Evolutionary conservation across 1,140 invertebrate species (phyloP).

Genomic region (Euura saliciscinereae): DNA sequence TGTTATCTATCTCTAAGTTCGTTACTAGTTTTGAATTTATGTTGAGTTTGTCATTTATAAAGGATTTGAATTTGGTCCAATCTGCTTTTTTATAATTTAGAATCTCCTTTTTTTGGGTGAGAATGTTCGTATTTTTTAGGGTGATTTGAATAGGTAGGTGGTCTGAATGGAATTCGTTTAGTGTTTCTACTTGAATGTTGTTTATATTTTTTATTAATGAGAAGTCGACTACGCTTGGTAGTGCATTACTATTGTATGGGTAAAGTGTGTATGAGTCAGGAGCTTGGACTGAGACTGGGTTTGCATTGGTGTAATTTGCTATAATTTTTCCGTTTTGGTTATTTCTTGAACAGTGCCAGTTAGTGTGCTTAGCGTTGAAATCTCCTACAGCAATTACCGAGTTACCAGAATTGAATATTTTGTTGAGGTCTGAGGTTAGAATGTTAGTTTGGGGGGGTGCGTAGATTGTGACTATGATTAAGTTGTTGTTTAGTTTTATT

Average conservation of each 20-base stretch:
- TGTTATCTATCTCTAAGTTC: neutral
- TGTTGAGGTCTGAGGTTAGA: conserved; percentile 16
- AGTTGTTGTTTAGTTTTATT: conserved; percentile 25
- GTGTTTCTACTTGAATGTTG: conserved; percentile 12
- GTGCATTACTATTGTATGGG: neutral
- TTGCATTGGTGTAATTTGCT: conserved; percentile 13
- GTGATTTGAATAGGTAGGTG: conserved; percentile 20
- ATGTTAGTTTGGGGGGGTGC: conserved; percentile 21
- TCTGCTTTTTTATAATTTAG: conserved; percentile 25
- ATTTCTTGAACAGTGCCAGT: conserved; percentile 20
- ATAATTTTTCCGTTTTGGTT: conserved; percentile 26
- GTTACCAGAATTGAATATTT: conserved; percentile 21
- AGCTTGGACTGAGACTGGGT: neutral
- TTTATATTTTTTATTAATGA: conserved; percentile 16
- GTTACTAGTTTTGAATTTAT: conserved; percentile 11
- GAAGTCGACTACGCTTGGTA: conserved; percentile 18
- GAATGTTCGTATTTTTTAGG: neutral
- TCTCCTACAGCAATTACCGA: neutral
- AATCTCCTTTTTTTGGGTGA: neutral
- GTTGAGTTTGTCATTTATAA: conserved; percentile 15
- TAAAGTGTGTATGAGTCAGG: conserved; percentile 18
- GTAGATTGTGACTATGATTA: conserved; percentile 21
- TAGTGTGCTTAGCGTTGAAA: conserved; percentile 23
- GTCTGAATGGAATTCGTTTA: conserved; percentile 29
- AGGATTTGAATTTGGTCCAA: conserved; percentile 24